phyloP scores from a whole-genome alignment of 2,113 vertebrate genomes.

The Mungos mungo region DNA sequence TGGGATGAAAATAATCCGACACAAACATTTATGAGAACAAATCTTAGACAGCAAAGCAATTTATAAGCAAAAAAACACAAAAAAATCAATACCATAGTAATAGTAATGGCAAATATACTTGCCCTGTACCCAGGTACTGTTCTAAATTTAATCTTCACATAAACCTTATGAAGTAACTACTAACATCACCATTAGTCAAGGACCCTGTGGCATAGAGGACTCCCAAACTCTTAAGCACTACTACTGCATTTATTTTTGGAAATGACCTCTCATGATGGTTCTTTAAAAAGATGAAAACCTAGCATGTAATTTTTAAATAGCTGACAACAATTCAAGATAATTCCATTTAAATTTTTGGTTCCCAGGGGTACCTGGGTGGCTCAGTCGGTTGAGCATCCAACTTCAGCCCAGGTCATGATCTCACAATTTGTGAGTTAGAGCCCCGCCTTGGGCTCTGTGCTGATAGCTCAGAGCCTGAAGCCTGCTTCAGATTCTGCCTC shows the following conservation, averaged over 20 bases:
- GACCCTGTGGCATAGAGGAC: background rate
- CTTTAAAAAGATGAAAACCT: background rate
- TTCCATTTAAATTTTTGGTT: constrained; percentile 2
- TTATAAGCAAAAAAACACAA: constrained; percentile 9
- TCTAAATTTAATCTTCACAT: constrained; percentile 30
- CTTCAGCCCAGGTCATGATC: no score
- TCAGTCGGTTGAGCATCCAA: no score
- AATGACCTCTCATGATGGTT: background rate
- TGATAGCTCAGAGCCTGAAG: no score
- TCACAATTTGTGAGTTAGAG: no score
- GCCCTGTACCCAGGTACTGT: background rate
- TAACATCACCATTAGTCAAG: background rate
- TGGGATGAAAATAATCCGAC: constrained; percentile 60
- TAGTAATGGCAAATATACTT: background rate
- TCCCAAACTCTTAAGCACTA: background rate
- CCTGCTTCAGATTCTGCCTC: no score
- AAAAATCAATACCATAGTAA: background rate
- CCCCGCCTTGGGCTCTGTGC: no score
- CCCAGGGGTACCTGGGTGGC: background rate
- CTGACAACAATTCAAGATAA: constrained; percentile 24
- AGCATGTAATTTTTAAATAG: constrained; percentile 13
- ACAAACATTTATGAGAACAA: constrained; percentile 51
- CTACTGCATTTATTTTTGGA: background rate
- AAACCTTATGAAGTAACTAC: background rate
- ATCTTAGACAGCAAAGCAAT: constrained; percentile 49